Conservation (phyloP, 2,888 invertebrate genomes). For the Panzeria rudis region DNA sequence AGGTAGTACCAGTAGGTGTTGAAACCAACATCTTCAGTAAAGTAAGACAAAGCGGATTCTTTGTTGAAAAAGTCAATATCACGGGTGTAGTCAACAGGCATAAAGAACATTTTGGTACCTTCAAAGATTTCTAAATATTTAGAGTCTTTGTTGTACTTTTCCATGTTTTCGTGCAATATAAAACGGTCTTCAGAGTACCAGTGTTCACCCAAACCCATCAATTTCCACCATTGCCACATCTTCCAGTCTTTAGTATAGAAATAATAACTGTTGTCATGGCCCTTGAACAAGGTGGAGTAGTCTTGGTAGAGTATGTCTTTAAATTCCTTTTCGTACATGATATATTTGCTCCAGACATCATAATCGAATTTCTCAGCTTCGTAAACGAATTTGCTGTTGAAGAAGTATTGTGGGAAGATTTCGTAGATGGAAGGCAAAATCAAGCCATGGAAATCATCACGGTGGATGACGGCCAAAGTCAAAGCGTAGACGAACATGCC, state of each 20-base stretch:
- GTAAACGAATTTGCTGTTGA: constrained; percentile 87
- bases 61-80: constrained; percentile 82
- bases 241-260: constrained; percentile 74
- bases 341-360: constrained; percentile 83
- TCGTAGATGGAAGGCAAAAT: constrained; percentile 89
- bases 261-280: constrained; percentile 61
- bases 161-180: constrained; percentile 73
- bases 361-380: constrained; percentile 86
- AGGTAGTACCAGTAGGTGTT: constrained; percentile 87
- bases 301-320: constrained; percentile 74
- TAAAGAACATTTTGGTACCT: constrained; percentile 75
- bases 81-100: constrained; percentile 86
- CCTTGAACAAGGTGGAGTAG: constrained; percentile 75
- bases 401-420: constrained; percentile 88
- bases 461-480: constrained; percentile 86
- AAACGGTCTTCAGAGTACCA: constrained; percentile 73
- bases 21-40: constrained; percentile 88
- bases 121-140: constrained; percentile 69
- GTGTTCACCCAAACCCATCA: constrained; percentile 76
- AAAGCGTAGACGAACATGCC: constrained; percentile 87
- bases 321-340: constrained; percentile 77
- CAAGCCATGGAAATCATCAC: constrained; percentile 86
- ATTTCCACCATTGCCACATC: constrained; percentile 76
- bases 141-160: constrained; percentile 68
- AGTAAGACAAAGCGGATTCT: constrained; percentile 87